Base-by-base conservation (phyloP, 1,140 invertebrate genomes). In the Pachypsylla venusta region DNA sequence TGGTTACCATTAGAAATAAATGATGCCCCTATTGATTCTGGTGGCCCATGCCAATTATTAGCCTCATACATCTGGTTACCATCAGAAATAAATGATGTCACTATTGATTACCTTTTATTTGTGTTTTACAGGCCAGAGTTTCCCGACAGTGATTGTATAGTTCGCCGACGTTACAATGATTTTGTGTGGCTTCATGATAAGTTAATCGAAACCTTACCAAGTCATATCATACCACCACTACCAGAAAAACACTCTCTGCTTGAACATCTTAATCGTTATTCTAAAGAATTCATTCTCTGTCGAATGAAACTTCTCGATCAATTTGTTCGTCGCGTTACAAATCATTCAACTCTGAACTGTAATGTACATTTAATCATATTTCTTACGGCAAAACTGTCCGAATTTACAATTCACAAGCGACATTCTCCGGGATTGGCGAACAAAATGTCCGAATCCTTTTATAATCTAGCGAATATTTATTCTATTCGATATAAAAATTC, bases 111-210 rank as follows among this genome's bases (percentile, higher is more conserved):
- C 57, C 25, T 66, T 62, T 67, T 66, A n/a, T n/a, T n/a, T n/a
- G n/a, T n/a, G n/a, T n/a, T n/a, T 35, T 35, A 79, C 13, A 74
- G 83, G 63, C 74, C 78, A 66, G 82, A 84, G 65, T 83, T 78
- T 71, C 75, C 77, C 40, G 76, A 79, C 61, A 77, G 72, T 56
- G 83, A 86, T 65, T 86, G 81, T 66, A 67, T 80, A 57, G 84
- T 86, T 22, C 70, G 82, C 27, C 72, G 84, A 61, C 73, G 84
- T 57, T 87, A 86, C 68, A 86, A 85, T 73, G 84, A 87, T 67
- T 87, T 87, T 65, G 69, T 83, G 54, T 85, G 84, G 84, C 64
- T 86, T 1, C 70, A 81, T 61, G 79, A 83, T 62, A 80, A 79
- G 65, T 69, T 85, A 26, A 74, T 83, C 30, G 81, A 83, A 63